Percentiles rank a stretch among this genome's conserved stretches.
These are phyloP conservation scores for Chrysolina haemoptera DNA, from an alignment of 2,888 invertebrate genomes.

Conservation along the genomic window DNA sequence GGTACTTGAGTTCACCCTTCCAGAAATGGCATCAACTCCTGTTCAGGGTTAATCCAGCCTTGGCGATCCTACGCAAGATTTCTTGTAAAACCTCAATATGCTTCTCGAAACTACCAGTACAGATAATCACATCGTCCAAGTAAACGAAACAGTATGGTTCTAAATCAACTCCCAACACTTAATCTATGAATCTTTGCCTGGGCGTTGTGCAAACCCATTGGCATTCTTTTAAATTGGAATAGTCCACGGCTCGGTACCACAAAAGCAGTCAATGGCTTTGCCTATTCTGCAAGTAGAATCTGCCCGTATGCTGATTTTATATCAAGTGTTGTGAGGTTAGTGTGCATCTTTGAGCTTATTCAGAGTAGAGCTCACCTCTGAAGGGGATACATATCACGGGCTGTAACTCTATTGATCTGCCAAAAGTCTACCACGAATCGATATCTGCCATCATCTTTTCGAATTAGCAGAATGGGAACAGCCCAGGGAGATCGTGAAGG, in stretches of 20 bases:
- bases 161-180: too few relatives aligned
- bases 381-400: conserved; percentile 39
- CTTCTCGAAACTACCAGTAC: too few relatives aligned
- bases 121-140: too few relatives aligned
- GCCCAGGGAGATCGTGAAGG: conserved; percentile 61
- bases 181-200: too few relatives aligned
- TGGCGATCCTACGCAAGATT: conserved; percentile 40
- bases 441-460: conserved; percentile 51
- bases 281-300: conserved; percentile 31
- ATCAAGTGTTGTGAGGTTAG: conserved; percentile 41
- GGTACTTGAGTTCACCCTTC: neutral
- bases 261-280: conserved; percentile 55
- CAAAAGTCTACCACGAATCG: conserved; percentile 55
- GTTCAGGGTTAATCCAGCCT: conserved; percentile 51
- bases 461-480: too few relatives aligned
- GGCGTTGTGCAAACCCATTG: too few relatives aligned
- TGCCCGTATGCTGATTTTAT: conserved; percentile 43
- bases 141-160: too few relatives aligned
- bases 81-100: too few relatives aligned
- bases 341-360: conserved; percentile 37
- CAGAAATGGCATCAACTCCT: conserved; percentile 35
- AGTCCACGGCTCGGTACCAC: conserved; percentile 47
- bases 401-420: conserved; percentile 49
- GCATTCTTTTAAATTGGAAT: too few relatives aligned
- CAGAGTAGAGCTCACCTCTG: conserved; percentile 30